phyloP scores from a whole-genome alignment of 2,113 vertebrate species.

The Paramisgurnus dabryanus region DNA sequence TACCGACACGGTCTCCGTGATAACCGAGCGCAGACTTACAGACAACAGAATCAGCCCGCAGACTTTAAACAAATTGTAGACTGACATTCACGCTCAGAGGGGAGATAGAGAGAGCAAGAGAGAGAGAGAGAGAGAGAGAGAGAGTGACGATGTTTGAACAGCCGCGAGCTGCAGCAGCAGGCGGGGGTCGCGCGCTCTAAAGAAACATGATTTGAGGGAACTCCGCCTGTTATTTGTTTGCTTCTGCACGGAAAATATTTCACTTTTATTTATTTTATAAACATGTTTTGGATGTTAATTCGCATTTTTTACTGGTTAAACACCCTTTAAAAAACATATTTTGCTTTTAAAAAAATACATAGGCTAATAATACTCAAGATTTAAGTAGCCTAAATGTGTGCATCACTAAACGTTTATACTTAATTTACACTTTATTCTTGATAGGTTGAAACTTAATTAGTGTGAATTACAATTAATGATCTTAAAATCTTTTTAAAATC shows the following conservation, averaged over 20 bases:
- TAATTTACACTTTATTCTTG: no score
- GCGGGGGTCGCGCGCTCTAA: conserved; percentile 24
- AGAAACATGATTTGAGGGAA: conserved; percentile 23
- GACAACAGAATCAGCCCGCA: conserved; percentile 54
- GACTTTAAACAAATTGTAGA: conserved; percentile 60
- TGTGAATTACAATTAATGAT: no score
- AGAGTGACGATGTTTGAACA: conserved; percentile 40
- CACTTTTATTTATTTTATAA: background rate
- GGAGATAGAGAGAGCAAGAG: conserved; percentile 7
- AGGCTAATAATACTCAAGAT: no score
- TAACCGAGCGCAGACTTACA: conserved; percentile 62
- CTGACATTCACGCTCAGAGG: conserved; percentile 41
- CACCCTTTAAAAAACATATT: background rate
- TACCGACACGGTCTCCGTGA: conserved; percentile 59
- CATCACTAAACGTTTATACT: no score
- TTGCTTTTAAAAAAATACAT: no score
- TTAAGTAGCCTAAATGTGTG: no score
- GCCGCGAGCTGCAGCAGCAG: conserved; percentile 33
- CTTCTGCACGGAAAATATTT: conserved; percentile 7
- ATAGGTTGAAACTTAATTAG: no score
- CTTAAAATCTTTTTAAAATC: no score
- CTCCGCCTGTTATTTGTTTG: conserved; percentile 8
- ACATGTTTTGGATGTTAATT: background rate
- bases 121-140: background rate
- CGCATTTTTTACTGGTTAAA: background rate